A percentile compares a stretch with the other conserved stretches of the same genome.
Conservation (phyloP, 2,888 invertebrate species). For the Petrolisthes cinctipes region DNA sequence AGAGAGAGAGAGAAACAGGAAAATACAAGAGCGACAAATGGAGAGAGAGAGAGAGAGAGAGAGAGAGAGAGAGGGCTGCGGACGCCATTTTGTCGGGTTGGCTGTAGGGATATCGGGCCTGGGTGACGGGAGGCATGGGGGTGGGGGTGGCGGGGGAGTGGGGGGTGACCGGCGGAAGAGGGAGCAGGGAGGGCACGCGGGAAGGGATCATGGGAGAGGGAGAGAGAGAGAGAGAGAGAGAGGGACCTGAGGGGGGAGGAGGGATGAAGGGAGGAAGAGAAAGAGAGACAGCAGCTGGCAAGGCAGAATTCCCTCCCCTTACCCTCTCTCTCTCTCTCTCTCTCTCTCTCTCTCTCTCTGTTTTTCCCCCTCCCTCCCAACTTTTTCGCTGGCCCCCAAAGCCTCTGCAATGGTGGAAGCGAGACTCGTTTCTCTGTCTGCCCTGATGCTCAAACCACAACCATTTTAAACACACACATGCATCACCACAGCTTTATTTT, state of each 20-base stretch:
- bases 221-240: background rate
- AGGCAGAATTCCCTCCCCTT: background rate
- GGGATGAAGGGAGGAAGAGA: background rate
- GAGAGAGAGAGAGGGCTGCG: background rate
- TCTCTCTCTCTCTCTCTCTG: conserved; percentile 6
- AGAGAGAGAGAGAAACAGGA: background rate
- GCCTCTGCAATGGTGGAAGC: background rate
- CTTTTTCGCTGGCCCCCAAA: background rate
- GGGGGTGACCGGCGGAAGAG: background rate
- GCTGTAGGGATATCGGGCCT: background rate
- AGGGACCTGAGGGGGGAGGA: background rate
- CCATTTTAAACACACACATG: no score
- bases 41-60: background rate
- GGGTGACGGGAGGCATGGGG: background rate
- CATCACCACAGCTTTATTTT: no score
- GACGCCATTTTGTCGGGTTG: conserved; percentile 13
- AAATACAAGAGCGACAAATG: background rate
- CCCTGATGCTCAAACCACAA: background rate
- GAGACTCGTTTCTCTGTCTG: conserved; percentile 1
- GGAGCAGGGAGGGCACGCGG: background rate
- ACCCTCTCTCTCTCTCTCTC: conserved; percentile 21
- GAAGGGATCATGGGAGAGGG: no score
- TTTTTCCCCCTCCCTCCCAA: background rate
- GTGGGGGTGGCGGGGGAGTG: background rate
- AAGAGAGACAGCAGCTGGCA: conserved; percentile 5